phyloP scores from a whole-genome alignment of 2,888 invertebrate genomes.

The Drosophila prostipennis region DNA sequence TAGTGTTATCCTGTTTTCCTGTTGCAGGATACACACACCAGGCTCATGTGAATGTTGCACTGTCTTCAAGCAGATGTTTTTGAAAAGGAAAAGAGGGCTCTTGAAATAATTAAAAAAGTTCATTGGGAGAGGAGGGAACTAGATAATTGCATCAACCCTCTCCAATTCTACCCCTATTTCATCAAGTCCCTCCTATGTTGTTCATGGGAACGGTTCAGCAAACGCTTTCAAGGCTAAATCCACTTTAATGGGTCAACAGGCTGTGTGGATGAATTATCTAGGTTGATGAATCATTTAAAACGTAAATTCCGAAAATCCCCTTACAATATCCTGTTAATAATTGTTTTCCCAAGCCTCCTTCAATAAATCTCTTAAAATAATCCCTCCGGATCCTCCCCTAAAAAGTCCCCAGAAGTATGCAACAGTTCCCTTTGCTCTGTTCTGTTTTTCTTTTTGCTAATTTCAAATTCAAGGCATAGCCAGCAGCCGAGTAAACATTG shows the following conservation, averaged over 20 bases:
- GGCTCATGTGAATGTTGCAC: neutral
- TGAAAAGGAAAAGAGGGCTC: neutral
- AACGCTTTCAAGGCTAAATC: slow-evolving; percentile 64
- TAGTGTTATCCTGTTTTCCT: slow-evolving; percentile 36
- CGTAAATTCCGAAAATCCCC: neutral
- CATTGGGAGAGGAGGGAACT: slow-evolving; percentile 2
- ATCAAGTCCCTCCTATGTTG: neutral
- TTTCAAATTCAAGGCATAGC: slow-evolving; percentile 36
- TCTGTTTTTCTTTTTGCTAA: neutral
- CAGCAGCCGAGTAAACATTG: slow-evolving; percentile 46
- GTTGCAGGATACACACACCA: slow-evolving; percentile 49
- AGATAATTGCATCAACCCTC: slow-evolving; percentile 23
- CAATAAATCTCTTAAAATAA: slow-evolving; percentile 17
- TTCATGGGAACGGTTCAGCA: slow-evolving; percentile 56
- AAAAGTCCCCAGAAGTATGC: slow-evolving; percentile 11
- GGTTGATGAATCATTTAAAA: slow-evolving; percentile 3
- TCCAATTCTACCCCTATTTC: neutral
- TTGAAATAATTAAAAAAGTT: slow-evolving; percentile 68
- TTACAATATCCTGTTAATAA: slow-evolving; percentile 11
- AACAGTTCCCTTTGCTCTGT: slow-evolving; percentile 21
- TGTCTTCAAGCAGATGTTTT: slow-evolving; percentile 14
- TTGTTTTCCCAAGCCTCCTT: neutral
- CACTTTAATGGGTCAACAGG: slow-evolving; percentile 60
- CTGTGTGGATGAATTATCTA: slow-evolving; percentile 5
- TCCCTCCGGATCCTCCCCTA: no score